phyloP scores from a whole-genome alignment of 2,113 vertebrate species.

The Chionis minor region DNA sequence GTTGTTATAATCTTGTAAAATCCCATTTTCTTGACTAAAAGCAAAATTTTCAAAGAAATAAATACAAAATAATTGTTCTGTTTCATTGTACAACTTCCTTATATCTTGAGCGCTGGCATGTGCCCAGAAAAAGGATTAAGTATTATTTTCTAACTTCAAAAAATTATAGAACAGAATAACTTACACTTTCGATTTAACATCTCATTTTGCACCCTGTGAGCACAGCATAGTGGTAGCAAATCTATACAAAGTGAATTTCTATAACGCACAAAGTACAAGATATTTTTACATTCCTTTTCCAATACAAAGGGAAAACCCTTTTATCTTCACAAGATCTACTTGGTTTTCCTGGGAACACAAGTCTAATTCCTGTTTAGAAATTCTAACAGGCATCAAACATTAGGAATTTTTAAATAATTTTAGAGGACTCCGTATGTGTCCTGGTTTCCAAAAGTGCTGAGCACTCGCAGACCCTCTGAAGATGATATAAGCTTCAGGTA shows the following conservation, averaged over 20 bases:
- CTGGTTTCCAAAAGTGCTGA: background rate
- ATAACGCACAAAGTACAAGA: background rate
- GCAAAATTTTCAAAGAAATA: background rate
- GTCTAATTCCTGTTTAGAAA: background rate
- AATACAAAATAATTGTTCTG: background rate
- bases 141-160: background rate
- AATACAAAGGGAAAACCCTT: background rate
- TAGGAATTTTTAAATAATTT: background rate
- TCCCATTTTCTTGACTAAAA: background rate
- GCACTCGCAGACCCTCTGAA: background rate
- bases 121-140: background rate
- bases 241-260: background rate
- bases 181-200: background rate
- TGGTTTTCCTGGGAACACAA: background rate
- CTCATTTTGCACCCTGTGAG: background rate
- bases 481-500: background rate
- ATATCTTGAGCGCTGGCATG: background rate
- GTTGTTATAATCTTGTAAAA: background rate
- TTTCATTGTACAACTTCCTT: background rate
- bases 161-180: background rate
- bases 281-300: background rate
- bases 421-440: fast-evolving
- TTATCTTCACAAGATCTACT: background rate
- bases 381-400: background rate
- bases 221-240: background rate